These are phyloP conservation scores for Poeciliopsis turneri DNA, from an alignment of 2,797 vertebrate species.

Conservation along the genomic window DNA sequence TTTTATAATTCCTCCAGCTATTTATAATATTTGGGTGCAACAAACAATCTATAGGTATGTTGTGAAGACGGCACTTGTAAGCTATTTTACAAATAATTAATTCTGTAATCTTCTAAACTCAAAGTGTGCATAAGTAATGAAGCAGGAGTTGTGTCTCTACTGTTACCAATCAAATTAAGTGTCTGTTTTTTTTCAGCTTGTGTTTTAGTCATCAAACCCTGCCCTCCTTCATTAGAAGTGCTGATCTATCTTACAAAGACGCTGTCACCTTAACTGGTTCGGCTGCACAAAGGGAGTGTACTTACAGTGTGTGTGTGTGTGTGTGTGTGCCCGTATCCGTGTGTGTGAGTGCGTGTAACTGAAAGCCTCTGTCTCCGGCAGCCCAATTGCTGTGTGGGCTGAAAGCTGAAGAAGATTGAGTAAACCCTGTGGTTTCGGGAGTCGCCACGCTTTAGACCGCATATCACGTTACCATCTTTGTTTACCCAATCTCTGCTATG, in stretches of 20 bases:
- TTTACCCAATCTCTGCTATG: conserved; percentile 70
- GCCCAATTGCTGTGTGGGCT: conserved; percentile 16
- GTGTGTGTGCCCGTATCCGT: too few species aligned
- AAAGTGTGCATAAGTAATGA: conserved; percentile 16
- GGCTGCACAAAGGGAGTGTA: conserved; percentile 23
- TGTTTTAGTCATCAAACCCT: conserved; percentile 29
- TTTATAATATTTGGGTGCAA: neutral
- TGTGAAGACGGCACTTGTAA: neutral
- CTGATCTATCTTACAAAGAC: conserved; percentile 46
- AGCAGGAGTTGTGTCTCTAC: conserved; percentile 30
- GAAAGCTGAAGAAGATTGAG: conserved; percentile 48
- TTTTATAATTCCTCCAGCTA: neutral
- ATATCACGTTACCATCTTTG: conserved; percentile 69
- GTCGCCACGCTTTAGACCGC: conserved; percentile 42
- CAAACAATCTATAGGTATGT: neutral
- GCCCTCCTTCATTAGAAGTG: conserved; percentile 30
- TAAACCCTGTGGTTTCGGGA: conserved; percentile 40
- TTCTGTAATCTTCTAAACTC: conserved; percentile 8
- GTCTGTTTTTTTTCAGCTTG: neutral
- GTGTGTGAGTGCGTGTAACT: too few species aligned
- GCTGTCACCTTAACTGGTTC: conserved; percentile 18
- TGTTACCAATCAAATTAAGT: conserved; percentile 48
- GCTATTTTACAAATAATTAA: neutral
- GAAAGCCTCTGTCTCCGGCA: conserved; percentile 28
- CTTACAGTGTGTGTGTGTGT: conserved; percentile 7